Percentiles rank a stretch among this genome's conserved stretches.
phyloP scores from a whole-genome alignment of 2,888 invertebrate genomes.

The Tiphia femorata region DNA sequence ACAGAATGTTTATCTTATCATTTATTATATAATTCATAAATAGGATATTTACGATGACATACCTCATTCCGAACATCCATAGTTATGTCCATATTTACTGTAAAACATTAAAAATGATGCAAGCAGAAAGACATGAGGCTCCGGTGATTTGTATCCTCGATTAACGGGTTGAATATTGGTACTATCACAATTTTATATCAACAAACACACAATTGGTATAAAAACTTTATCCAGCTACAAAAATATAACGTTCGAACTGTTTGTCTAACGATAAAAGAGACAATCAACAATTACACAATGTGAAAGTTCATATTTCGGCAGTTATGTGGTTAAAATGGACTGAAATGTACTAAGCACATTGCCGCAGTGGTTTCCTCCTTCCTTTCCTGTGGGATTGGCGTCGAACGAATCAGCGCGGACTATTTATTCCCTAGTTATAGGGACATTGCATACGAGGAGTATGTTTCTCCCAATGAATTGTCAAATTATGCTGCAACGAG shows the following conservation, averaged over 20 bases:
- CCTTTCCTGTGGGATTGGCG: conserved; percentile 26
- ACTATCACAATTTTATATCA: conserved; percentile 21
- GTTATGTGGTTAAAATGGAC: conserved; percentile 37
- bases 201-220: conserved; percentile 12
- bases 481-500: no score
- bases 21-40: no score
- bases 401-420: no score
- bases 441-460: no score
- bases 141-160: conserved; percentile 41
- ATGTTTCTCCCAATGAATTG: no score
- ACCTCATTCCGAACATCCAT: conserved; percentile 56
- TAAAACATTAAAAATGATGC: conserved; percentile 55
- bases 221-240: conserved; percentile 21
- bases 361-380: conserved; percentile 22
- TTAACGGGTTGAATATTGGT: conserved; percentile 20
- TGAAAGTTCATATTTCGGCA: conserved; percentile 44
- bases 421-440: conserved; percentile 14
- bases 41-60: conserved; percentile 23
- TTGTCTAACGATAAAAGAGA: conserved; percentile 21
- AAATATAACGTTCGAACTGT: conserved; percentile 24
- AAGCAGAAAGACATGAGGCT: conserved; percentile 47
- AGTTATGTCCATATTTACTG: conserved; percentile 47
- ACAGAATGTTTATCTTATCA: no score
- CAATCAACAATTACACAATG: conserved; percentile 40
- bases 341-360: conserved; percentile 37